Conservation (phyloP, 2,888 invertebrate species). For the Choristoneura rosaceana region DNA sequence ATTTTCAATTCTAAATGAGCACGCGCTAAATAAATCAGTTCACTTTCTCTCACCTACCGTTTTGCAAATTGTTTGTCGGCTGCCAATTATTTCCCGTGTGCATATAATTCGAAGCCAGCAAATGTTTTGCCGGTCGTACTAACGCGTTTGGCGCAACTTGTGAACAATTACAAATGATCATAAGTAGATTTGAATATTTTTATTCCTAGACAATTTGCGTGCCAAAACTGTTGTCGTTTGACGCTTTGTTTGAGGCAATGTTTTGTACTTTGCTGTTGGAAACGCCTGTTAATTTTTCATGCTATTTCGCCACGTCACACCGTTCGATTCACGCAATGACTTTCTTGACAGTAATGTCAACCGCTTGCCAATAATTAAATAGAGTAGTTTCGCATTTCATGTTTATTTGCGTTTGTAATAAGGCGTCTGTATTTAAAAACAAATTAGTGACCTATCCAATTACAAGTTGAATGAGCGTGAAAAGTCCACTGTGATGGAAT, state of each 20-base stretch:
- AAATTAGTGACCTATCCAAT: conserved; percentile 24
- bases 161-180: conserved; percentile 7
- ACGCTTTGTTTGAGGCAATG: neutral
- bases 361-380: neutral
- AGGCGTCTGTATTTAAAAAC: conserved; percentile 13
- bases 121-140: neutral
- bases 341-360: conserved; percentile 7
- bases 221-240: neutral
- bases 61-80: conserved; percentile 55
- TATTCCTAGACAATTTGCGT: conserved; percentile 3
- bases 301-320: neutral
- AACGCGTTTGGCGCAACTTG: neutral
- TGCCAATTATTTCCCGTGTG: conserved; percentile 54
- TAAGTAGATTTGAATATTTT: conserved; percentile 8
- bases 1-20: conserved; percentile 61
- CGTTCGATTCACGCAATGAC: conserved; percentile 5
- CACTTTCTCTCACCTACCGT: conserved; percentile 67
- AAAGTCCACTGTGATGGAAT: conserved; percentile 23
- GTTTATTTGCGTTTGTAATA: neutral
- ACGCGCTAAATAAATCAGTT: conserved; percentile 65
- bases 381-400: conserved; percentile 1
- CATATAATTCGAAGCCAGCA: conserved; percentile 6
- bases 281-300: conserved; percentile 9
- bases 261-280: conserved; percentile 10
- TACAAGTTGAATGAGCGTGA: conserved; percentile 29